These are phyloP conservation scores for Neoniphon sammara DNA, from an alignment of 2,797 vertebrate species.

Conservation along the genomic window DNA sequence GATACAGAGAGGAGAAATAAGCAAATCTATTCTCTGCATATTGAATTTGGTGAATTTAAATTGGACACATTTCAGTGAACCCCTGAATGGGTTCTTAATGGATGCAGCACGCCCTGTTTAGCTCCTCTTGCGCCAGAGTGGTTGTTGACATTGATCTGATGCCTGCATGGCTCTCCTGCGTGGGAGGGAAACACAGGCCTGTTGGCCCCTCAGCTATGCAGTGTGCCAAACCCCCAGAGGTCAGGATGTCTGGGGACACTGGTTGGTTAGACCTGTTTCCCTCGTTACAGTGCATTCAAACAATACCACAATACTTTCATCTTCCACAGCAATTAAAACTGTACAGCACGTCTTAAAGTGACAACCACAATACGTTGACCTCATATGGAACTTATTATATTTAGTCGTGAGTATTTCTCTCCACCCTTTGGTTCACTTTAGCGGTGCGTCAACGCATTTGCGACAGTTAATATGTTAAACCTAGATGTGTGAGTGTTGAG, in stretches of 20 bases:
- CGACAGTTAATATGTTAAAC: slow-evolving; percentile 36
- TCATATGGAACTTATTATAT: slow-evolving; percentile 27
- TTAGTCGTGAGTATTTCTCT: slow-evolving; percentile 14
- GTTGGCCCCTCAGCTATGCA: slow-evolving; percentile 21
- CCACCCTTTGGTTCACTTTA: slow-evolving; percentile 54
- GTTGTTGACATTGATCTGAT: slow-evolving; percentile 42
- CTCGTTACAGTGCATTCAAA: slow-evolving; percentile 31
- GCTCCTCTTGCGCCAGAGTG: slow-evolving; percentile 22
- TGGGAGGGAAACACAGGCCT: slow-evolving; percentile 30
- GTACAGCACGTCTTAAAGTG: slow-evolving; percentile 19
- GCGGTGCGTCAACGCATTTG: slow-evolving; percentile 37
- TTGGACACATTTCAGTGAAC: slow-evolving; percentile 4
- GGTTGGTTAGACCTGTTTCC: slow-evolving; percentile 37
- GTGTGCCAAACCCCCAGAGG: slow-evolving; percentile 56
- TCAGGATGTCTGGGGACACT: slow-evolving; percentile 43
- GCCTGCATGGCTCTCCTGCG: slow-evolving; percentile 42
- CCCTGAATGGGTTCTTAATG: background rate
- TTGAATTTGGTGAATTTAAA: slow-evolving; percentile 18
- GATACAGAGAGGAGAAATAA: background rate
- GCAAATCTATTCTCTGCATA: background rate
- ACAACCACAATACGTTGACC: slow-evolving; percentile 37
- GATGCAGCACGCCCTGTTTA: slow-evolving; percentile 11
- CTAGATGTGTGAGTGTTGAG: slow-evolving; percentile 43
- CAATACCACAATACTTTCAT: slow-evolving; percentile 31
- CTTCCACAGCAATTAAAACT: slow-evolving; percentile 28